A percentile compares a stretch with the other conserved stretches of the same genome.
These are phyloP conservation scores for Sturnira hondurensis DNA, from an alignment of 2,113 vertebrate species.

Conservation along the genomic window DNA sequence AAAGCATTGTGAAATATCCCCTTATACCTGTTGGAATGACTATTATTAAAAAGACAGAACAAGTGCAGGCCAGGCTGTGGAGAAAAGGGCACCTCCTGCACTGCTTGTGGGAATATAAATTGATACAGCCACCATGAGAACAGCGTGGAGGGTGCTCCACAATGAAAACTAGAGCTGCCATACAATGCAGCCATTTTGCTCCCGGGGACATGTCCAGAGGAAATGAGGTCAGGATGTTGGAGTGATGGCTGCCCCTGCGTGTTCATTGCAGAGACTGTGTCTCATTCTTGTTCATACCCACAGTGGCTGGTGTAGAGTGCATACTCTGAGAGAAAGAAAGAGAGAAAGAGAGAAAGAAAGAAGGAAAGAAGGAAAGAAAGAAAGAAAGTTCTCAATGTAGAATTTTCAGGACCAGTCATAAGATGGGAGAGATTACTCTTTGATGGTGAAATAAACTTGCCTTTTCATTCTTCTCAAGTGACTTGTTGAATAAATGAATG, in stretches of 20 bases:
- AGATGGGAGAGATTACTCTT: background rate
- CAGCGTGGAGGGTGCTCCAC: background rate
- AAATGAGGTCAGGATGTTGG: background rate
- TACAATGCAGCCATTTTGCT: background rate
- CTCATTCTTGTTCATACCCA: background rate
- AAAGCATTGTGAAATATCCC: background rate
- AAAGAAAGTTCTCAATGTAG: background rate
- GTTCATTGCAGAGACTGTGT: background rate
- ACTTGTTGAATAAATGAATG: background rate
- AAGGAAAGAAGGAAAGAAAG: too few relatives aligned
- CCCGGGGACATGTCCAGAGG: background rate
- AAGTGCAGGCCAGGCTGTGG: background rate
- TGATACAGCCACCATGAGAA: background rate
- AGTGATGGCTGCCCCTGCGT: background rate
- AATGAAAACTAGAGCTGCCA: background rate
- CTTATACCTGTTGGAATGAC: background rate
- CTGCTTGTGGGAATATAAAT: background rate
- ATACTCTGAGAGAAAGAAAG: background rate
- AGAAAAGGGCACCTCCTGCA: background rate
- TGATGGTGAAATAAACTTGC: background rate
- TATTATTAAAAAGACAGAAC: background rate
- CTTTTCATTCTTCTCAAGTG: background rate
- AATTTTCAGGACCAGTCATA: background rate
- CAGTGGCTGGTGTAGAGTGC: background rate
- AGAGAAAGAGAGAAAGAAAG: background rate